Conservation (phyloP, 2,797 vertebrate species). For the Aselliscus stoliczkanus region DNA sequence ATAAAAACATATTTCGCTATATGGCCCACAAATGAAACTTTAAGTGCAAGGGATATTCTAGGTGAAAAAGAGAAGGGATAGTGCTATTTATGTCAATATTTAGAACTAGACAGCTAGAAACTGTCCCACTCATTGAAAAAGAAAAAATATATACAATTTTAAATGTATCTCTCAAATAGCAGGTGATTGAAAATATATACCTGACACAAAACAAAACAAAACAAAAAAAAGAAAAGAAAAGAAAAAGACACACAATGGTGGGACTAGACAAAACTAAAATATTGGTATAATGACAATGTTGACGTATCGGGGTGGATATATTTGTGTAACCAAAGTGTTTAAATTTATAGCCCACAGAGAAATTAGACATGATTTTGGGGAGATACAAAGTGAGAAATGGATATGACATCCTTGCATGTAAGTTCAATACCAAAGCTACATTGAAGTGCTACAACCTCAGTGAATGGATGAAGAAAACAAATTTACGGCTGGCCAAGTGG, state of each 20-base stretch:
- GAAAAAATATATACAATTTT: not conserved
- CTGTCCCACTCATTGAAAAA: not conserved
- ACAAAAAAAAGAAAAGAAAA: no score
- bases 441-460: not conserved
- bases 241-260: not conserved
- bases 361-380: not conserved
- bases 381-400: not conserved
- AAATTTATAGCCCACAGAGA: not conserved
- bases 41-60: not conserved
- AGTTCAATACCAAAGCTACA: not conserved
- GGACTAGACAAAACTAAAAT: not conserved
- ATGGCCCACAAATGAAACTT: not conserved
- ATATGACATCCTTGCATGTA: not conserved
- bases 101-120: not conserved
- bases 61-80: not conserved
- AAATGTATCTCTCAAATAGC: not conserved
- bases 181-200: not conserved
- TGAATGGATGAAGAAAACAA: not conserved
- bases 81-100: not conserved
- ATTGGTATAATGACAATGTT: not conserved
- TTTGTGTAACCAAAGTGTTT: not conserved
- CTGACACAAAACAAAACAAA: not conserved
- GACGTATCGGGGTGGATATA: not conserved
- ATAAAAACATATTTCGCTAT: not conserved
- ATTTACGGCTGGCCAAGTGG: no score